A percentile compares a stretch with the other conserved stretches of the same genome.
phyloP scores from a whole-genome alignment of 1,140 invertebrate species.

The Choristoneura fumiferana region DNA sequence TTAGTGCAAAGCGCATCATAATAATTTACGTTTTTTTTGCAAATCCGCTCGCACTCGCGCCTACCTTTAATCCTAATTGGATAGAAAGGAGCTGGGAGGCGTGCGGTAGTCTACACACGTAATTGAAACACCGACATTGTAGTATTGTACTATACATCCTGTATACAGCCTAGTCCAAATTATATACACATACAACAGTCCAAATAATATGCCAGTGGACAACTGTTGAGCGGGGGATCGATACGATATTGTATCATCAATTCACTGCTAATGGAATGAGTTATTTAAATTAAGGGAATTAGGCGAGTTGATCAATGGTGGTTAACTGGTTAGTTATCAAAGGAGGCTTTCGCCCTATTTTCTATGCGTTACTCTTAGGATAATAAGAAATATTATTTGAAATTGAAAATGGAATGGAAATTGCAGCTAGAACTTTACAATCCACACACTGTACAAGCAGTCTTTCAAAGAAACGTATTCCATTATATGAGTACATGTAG shows the following conservation, averaged over 20 bases:
- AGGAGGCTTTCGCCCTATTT: too few species aligned
- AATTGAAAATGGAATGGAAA: too few species aligned
- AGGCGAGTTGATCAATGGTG: too few species aligned
- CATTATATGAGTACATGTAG: too few species aligned
- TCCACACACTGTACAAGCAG: too few species aligned
- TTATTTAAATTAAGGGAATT: background rate
- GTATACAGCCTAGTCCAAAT: conserved; percentile 10
- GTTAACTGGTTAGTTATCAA: too few species aligned
- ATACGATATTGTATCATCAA: conserved; percentile 10
- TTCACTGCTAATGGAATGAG: conserved; percentile 1
- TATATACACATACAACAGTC: background rate
- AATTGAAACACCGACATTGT: conserved; percentile 56
- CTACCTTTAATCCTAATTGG: conserved; percentile 63
- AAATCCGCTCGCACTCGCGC: conserved; percentile 33
- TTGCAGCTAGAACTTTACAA: too few species aligned
- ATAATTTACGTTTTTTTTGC: background rate
- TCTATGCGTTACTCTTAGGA: too few species aligned
- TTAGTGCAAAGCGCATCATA: too few species aligned
- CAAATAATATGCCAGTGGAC: background rate
- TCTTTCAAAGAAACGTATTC: too few species aligned
- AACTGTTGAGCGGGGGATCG: background rate
- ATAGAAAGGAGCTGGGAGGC: conserved; percentile 53
- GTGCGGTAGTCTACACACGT: conserved; percentile 52
- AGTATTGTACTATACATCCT: conserved; percentile 25
- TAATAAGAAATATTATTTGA: too few species aligned